Evolutionary conservation across 1,140 invertebrate genomes (phyloP), one percentile per base, ranked within the genome.

Genomic region (Drosophila burlai): DNA sequence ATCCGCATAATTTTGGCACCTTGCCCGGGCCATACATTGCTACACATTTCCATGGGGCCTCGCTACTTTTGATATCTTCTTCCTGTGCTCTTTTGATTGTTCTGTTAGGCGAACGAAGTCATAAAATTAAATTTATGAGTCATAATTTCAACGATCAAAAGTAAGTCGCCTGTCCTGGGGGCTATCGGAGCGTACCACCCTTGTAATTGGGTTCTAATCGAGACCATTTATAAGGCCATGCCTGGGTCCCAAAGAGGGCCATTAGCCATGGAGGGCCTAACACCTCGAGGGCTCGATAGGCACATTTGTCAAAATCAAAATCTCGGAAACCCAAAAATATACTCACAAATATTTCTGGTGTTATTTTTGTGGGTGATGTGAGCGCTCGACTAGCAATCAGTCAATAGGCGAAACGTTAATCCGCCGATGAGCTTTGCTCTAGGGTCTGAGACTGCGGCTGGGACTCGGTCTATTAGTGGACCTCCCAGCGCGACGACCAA

Each of bases 81-180:
- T 60, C 26, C 16, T 31, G 16, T 4, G 34, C 34, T 24, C 47
- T 58, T 18, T 29, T 52, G 36, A 60, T 47, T n/a, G 26, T 52
- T 62, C 49, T 80, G 40, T 54, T 38, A 43, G 60, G 73, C 61
- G 58, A 81, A 87, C 83, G 74, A 89, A 89, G 85, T 90, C 85
- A 89, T 89, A 89, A 89, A 89, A 90, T 89, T 89, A 90, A 71
- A 67, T 90, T 90, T 90, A 89, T 89, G 85, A 80, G 74, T 73
- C 82, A 60, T 89, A 89, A 89, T 89, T 85, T 85, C 64, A 57
- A 81, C 89, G 74, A 89, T 90, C 81, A 89, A 82, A 90, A 66
- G 36, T 18, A 75, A 67, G 57, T 43, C 73, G 54, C 52, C 66
- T 55, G 64, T 50, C 69, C 69, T 55, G 74, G 59, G 74, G 46